Percentiles rank a stretch among this genome's conserved stretches.
These are phyloP conservation scores for Centropus unirufus DNA, from an alignment of 2,113 vertebrate genomes.

Conservation along the genomic window DNA sequence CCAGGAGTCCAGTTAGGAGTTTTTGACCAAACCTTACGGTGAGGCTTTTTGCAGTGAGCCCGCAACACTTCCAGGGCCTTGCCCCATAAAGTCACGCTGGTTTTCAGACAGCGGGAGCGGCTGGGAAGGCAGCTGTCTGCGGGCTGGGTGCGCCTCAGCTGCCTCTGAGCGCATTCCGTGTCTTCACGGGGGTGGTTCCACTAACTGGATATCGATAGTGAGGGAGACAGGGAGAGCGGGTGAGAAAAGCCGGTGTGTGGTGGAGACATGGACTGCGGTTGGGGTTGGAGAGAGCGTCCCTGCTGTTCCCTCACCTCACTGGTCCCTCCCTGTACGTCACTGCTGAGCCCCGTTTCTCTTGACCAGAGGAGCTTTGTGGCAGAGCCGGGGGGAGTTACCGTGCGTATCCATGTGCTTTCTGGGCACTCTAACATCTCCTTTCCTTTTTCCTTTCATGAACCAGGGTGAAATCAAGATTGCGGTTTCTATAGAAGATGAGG, in stretches of 20 bases:
- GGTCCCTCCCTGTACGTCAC: neutral
- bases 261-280: neutral
- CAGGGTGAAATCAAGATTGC: constrained; percentile 98
- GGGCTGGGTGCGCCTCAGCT: neutral
- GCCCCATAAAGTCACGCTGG: neutral
- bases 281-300: neutral
- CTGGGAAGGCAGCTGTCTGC: neutral
- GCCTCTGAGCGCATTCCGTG: neutral
- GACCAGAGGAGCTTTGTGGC: neutral
- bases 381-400: constrained; percentile 9
- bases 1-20: neutral
- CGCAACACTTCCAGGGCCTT: neutral
- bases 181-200: neutral
- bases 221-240: neutral
- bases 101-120: neutral
- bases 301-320: neutral
- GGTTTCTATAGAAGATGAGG: constrained; percentile 97
- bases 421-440: constrained; percentile 58
- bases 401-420: constrained; percentile 41
- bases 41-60: neutral
- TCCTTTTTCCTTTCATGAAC: constrained; percentile 77
- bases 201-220: too few relatives aligned
- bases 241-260: neutral
- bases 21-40: neutral
- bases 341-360: neutral